Conservation (phyloP, 2,888 invertebrate genomes). For the Sphaerophoria taeniata region DNA sequence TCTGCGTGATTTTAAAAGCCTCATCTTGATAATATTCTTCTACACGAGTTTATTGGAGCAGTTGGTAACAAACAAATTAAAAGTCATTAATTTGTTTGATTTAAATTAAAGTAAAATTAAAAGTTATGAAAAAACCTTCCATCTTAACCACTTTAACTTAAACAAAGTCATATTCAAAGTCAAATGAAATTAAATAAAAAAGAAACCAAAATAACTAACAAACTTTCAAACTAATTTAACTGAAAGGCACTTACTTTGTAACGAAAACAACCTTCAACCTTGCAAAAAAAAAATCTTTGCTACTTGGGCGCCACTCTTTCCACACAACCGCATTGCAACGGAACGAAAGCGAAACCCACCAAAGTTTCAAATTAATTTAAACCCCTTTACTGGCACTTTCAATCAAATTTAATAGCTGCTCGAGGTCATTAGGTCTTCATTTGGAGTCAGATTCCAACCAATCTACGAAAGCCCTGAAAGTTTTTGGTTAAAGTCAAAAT, state of each 20-base stretch:
- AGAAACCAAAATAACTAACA: background rate
- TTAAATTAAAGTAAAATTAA: too few species aligned
- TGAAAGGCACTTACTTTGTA: conserved; percentile 1
- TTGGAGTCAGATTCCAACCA: too few species aligned
- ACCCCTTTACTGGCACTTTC: background rate
- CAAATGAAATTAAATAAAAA: background rate
- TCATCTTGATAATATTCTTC: too few species aligned
- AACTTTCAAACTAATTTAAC: conserved; percentile 28
- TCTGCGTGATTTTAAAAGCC: too few species aligned
- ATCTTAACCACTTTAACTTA: too few species aligned
- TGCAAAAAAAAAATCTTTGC: background rate
- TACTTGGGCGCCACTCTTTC: background rate
- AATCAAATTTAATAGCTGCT: conserved; percentile 2
- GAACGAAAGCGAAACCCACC: background rate
- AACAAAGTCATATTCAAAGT: too few species aligned
- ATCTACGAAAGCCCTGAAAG: too few species aligned
- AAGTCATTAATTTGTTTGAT: too few species aligned
- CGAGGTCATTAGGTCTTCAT: conserved; percentile 13
- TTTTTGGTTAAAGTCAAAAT: conserved; percentile 1
- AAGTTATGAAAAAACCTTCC: too few species aligned
- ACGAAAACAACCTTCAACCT: background rate
- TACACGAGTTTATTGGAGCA: too few species aligned
- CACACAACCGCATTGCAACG: background rate
- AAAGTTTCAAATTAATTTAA: conserved; percentile 13
- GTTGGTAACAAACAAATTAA: too few species aligned